phyloP scores from a whole-genome alignment of 2,888 invertebrate species.

The Mamestra brassicae region DNA sequence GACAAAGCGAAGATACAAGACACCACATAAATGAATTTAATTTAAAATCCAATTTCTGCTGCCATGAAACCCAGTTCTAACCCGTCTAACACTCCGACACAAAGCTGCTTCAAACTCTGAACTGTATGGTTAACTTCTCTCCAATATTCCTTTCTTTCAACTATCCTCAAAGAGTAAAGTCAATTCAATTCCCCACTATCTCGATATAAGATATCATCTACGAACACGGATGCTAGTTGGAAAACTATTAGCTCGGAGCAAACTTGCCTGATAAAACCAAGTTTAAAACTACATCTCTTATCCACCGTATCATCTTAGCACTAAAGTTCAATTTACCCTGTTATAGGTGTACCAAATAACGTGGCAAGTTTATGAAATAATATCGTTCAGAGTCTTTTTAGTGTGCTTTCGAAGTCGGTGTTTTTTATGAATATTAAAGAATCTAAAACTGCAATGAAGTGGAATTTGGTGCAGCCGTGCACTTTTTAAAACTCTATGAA shows the following conservation, averaged over 20 bases:
- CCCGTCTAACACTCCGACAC: neutral
- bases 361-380: conserved; percentile 49
- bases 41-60: neutral
- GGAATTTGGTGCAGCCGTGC: conserved; percentile 9
- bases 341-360: neutral
- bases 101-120: conserved; percentile 37
- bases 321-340: conserved; percentile 48
- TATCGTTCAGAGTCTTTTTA: conserved; percentile 39
- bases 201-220: conserved; percentile 49
- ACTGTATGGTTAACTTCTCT: conserved; percentile 29
- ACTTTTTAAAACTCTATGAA: conserved; percentile 1
- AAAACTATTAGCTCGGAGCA: conserved; percentile 60
- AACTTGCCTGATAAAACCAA: conserved; percentile 47
- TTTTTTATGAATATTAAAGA: conserved; percentile 56
- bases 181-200: conserved; percentile 56
- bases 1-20: neutral
- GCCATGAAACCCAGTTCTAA: neutral
- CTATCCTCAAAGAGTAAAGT: conserved; percentile 37
- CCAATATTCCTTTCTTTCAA: conserved; percentile 51
- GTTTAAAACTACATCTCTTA: conserved; percentile 14
- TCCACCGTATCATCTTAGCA: neutral
- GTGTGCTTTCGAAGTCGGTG: conserved; percentile 28
- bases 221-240: conserved; percentile 61
- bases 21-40: neutral
- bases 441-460: conserved; percentile 21